Evolutionary conservation across 2,888 invertebrate species (phyloP), one percentile per base, ranked within the genome.

Genomic region (Apotomis turbidana): DNA sequence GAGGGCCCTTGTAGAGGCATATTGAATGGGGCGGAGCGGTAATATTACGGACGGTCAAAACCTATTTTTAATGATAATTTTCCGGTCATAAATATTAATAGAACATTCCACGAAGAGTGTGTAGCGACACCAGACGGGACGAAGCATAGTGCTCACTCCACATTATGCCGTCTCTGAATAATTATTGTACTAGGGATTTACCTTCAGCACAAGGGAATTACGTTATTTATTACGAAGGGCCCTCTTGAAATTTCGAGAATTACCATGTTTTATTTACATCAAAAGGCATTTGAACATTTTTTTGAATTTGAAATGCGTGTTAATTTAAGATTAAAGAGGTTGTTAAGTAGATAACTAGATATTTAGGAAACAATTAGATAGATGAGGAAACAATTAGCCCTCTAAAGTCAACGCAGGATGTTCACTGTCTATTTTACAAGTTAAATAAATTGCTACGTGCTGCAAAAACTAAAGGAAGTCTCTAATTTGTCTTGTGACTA

Each of bases 11-110:
- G 80, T 81, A 73, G 64, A 69, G 70, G 77, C 77, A 83, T 78
- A 80, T 83, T 80, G 81, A 83, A 83, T 85, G 79, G 82, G 83
- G 84, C 83, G 83, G 86, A 86, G 88, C 84, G 83, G 80, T 84
- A 81, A 85, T 86, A 81, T 79, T 77, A 82, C 80, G 81, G 78
- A 80, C 83, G 85, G 85, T 86, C 87, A 87, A 88, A 89, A 88
- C 85, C 87, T 87, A 86, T 87, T 89, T 72, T 88, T 89, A 89
- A 90, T 88, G 87, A 88, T 90, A 90, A 90, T 90, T 89, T 90
- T 87, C 87, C 86, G 86, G 85, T 85, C 87, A 90, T 90, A 90
- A 90, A 91, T 91, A 90, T 90, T 90, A 87, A 91, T 91, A 87
- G 85, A 87, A 87, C 85, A 87, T 86, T 87, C 86, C 79, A 83